Conservation (phyloP, 2,888 invertebrate species). For the Macrophya annulata region DNA sequence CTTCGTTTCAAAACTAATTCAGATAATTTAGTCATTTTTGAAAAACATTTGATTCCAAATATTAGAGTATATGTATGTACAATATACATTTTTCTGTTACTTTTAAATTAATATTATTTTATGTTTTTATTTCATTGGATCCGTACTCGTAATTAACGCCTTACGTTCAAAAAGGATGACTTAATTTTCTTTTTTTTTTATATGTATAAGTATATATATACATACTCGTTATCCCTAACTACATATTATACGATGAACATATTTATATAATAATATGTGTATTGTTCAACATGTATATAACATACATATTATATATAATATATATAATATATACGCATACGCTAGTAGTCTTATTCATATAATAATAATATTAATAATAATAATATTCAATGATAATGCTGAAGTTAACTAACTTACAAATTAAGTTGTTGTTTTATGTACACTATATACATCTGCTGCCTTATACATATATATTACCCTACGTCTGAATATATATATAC, state of each 20-base stretch:
- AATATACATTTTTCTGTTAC: too few relatives aligned
- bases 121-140: constrained; percentile 13
- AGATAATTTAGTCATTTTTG: neutral
- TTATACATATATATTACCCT: constrained; percentile 31
- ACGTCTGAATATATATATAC: constrained; percentile 9
- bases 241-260: constrained; percentile 51
- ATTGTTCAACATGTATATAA: constrained; percentile 48
- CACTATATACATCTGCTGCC: constrained; percentile 74
- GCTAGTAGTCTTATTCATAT: constrained; percentile 66
- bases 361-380: constrained; percentile 74
- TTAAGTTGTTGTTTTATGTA: constrained; percentile 71
- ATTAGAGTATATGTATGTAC: neutral
- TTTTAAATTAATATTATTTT: neutral
- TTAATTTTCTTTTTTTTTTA: constrained; percentile 62
- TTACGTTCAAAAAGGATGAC: constrained; percentile 72
- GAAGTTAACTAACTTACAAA: constrained; percentile 71
- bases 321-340: constrained; percentile 63
- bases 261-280: constrained; percentile 40
- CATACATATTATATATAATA: constrained; percentile 37
- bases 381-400: constrained; percentile 76
- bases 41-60: neutral
- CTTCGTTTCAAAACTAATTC: neutral
- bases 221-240: constrained; percentile 45
- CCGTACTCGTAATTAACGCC: constrained; percentile 65
- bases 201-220: constrained; percentile 53